These are phyloP conservation scores for Myopa tessellatipennis DNA, from an alignment of 2,888 invertebrate species.

Conservation along the genomic window DNA sequence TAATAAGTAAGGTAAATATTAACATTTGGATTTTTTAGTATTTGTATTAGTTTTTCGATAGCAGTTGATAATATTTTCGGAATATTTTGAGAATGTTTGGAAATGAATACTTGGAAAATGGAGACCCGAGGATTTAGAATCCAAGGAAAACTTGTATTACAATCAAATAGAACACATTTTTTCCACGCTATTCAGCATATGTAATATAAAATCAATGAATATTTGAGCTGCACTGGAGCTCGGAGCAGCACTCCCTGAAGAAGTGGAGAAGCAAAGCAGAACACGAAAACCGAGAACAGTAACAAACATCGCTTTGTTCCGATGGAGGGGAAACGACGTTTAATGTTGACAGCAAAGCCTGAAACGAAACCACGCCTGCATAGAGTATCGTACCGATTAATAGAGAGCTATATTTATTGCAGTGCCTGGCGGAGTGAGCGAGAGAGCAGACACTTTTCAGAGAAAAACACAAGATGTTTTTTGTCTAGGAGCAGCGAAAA, in stretches of 20 bases:
- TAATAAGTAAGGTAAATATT: too few species aligned
- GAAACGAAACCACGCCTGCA: conserved; percentile 19
- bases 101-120: too few species aligned
- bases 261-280: background rate
- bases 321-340: conserved; percentile 17
- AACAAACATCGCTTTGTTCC: conserved; percentile 34
- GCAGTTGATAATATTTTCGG: too few species aligned
- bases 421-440: background rate
- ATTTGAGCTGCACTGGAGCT: conserved; percentile 46
- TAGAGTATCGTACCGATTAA: background rate
- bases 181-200: background rate
- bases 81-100: too few species aligned
- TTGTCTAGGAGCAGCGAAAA: background rate
- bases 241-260: background rate
- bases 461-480: conserved; percentile 9
- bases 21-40: too few species aligned
- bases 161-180: too few species aligned
- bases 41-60: too few species aligned
- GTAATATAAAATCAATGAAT: conserved; percentile 43
- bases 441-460: background rate
- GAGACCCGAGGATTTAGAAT: too few species aligned
- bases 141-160: too few species aligned
- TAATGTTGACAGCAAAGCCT: background rate
- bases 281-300: background rate
- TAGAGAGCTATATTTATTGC: background rate